Conservation (phyloP, 2,113 vertebrate species). For the Cervus canadensis region DNA sequence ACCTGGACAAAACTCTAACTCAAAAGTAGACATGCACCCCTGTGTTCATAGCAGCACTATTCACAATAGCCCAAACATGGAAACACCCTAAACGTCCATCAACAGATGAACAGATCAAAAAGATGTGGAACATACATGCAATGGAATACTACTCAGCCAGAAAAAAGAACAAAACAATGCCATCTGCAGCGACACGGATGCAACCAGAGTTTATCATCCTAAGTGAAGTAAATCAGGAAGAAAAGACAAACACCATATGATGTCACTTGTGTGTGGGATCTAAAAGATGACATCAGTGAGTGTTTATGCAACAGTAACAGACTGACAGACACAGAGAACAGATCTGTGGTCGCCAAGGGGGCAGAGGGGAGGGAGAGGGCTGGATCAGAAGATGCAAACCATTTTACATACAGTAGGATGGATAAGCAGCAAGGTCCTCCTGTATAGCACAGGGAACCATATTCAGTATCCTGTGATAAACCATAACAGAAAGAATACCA, state of each 20-base stretch:
- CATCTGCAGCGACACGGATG: accelerated
- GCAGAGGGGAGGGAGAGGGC: background rate
- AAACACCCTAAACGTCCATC: background rate
- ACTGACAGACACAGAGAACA: background rate
- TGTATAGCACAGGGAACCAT: background rate
- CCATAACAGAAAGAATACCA: background rate
- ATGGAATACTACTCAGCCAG: background rate
- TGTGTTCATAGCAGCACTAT: background rate
- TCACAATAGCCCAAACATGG: background rate
- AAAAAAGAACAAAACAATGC: background rate
- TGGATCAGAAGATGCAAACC: background rate
- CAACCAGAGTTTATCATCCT: background rate
- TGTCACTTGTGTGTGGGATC: background rate
- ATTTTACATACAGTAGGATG: background rate
- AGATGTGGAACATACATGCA: background rate
- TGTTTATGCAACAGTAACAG: background rate
- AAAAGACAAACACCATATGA: background rate
- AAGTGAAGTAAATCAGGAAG: background rate
- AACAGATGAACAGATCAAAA: background rate
- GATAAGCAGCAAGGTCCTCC: background rate
- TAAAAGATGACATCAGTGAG: background rate
- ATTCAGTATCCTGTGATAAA: background rate
- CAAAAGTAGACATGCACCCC: background rate
- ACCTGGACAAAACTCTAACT: background rate
- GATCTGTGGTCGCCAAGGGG: background rate